A percentile compares a stretch with the other conserved stretches of the same genome.
phyloP scores from a whole-genome alignment of 2,113 vertebrate genomes.

The Chitala chitala region DNA sequence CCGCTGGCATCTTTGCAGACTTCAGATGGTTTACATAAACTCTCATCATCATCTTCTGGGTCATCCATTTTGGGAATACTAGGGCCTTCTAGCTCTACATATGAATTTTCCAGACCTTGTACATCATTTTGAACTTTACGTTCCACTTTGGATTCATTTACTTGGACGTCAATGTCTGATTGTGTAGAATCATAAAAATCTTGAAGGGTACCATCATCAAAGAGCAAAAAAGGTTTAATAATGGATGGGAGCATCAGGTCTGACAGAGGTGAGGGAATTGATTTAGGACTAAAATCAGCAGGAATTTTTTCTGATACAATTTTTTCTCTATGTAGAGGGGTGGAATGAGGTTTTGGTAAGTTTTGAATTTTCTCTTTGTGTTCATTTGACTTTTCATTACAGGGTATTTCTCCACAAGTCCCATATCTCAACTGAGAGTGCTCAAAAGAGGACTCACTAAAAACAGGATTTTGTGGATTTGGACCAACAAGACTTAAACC shows the following conservation, averaged over 20 bases:
- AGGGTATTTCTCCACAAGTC: neutral
- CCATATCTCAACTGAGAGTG: neutral
- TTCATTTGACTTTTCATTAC: neutral
- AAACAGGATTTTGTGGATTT: neutral
- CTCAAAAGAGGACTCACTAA: neutral
- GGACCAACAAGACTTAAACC: too few species aligned
- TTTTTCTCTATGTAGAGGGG: neutral
- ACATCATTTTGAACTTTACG: neutral
- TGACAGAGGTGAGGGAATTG: neutral
- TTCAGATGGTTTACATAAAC: neutral
- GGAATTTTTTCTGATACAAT: neutral
- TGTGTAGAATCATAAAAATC: neutral
- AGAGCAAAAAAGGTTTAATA: neutral
- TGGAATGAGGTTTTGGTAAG: neutral
- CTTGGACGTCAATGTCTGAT: neutral
- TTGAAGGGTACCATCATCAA: neutral
- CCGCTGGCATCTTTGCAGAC: neutral
- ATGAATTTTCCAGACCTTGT: neutral
- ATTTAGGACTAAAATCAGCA: neutral
- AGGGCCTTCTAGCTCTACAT: neutral
- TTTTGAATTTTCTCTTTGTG: neutral
- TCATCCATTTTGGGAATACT: neutral
- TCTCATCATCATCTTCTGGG: neutral
- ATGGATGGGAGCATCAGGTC: neutral
- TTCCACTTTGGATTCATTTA: neutral